Evolutionary conservation across 2,888 invertebrate genomes (phyloP), one percentile per base, ranked within the genome.

Genomic region (Phrixothrix hirtus): DNA sequence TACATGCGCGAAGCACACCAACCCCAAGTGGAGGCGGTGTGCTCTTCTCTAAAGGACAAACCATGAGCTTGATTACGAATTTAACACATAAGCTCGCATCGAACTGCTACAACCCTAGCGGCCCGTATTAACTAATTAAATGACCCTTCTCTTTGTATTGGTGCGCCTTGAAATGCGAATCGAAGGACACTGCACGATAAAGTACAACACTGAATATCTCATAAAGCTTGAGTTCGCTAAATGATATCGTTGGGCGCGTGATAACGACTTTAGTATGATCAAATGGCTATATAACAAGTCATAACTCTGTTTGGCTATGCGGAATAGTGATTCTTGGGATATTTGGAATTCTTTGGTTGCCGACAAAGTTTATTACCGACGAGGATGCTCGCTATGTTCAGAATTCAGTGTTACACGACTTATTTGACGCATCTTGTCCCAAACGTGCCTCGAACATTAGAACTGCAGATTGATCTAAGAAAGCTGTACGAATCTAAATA

Each of bases 241-340:
- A 71, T 66, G 71, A 63, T 69, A 70, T 70, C 72, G 70, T 71
- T 69, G 69, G 67, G 58, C 61, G 61, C 60, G 60, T 61, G 63
- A 68, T 68, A 71, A 69, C 69, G 69, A 58, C 65, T 56, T 43
- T 54, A 60, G 59, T 60, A 66, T 69, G 71, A 71, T 72, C 69
- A 67, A 71, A 69, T 64, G 69, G 65, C 68, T 67, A 65, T 71
- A 71, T 72, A 74, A 72, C 72, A 71, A 69, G 70, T 71, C 73
- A 74, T 74, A 74, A 73, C 70, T 72, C 67, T 69, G 70, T 68
- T 71, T 69, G 64, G 71, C 72, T 69, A 73, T 73, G 71, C 69
- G 62, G 57, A 68, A 72, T 72, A 71, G 71, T 65, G 67, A 70
- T 72, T 67, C 69, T 62, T 51, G 48, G 62, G 64, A 73, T 73